Conservation (phyloP, 2,888 invertebrate species). For the Leptogaster cylindrica region DNA sequence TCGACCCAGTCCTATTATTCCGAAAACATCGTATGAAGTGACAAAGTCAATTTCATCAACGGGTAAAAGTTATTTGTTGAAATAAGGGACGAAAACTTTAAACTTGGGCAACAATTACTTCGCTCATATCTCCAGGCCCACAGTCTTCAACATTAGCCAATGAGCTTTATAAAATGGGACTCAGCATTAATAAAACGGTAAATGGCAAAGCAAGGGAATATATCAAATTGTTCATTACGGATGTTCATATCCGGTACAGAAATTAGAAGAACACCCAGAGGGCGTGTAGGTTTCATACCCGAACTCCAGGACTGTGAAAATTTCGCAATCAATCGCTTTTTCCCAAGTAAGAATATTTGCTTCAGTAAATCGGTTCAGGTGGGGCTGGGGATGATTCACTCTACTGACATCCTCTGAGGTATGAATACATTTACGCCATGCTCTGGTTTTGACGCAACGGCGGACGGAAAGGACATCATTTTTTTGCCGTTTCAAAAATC, state of each 20-base stretch:
- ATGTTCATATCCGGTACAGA: slow-evolving; percentile 80
- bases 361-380: neutral
- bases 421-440: too few relatives aligned
- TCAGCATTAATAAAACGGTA: slow-evolving; percentile 47
- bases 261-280: slow-evolving; percentile 55
- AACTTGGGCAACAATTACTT: too few relatives aligned
- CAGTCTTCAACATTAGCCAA: neutral
- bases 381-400: neutral
- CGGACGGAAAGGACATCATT: neutral
- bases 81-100: too few relatives aligned
- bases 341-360: neutral
- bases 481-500: slow-evolving; percentile 29
- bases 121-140: too few relatives aligned
- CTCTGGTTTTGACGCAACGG: neutral
- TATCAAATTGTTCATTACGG: slow-evolving; percentile 83
- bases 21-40: too few relatives aligned
- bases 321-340: slow-evolving; percentile 25
- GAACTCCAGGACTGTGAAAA: slow-evolving; percentile 9
- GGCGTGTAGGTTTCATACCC: slow-evolving; percentile 38
- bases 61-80: too few relatives aligned
- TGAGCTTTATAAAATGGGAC: slow-evolving; percentile 53
- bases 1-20: too few relatives aligned
- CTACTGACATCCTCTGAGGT: neutral
- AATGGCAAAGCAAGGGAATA: slow-evolving; percentile 62
- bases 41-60: too few relatives aligned